Conservation (phyloP, 2,797 vertebrate species). For the Naso thynnoides region DNA sequence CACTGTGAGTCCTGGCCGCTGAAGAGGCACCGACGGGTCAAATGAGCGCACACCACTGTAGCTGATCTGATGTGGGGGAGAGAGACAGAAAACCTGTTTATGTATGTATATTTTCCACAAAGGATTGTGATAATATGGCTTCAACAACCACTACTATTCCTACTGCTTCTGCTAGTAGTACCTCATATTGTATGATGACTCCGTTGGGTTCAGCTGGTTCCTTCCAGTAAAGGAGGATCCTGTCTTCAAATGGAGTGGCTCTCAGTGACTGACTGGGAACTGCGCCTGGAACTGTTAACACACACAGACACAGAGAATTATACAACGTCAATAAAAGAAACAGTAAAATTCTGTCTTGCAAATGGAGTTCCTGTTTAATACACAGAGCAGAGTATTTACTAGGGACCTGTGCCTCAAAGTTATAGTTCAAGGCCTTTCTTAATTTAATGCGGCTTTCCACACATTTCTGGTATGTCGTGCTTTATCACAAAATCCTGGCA, state of each 20-base stretch:
- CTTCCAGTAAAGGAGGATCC: slow-evolving; percentile 97
- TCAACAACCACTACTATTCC: not conserved
- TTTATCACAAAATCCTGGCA: not conserved
- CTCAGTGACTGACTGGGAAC: slow-evolving; percentile 94
- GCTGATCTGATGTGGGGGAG: slow-evolving; percentile 87
- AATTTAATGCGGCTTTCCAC: not conserved
- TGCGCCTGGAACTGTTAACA: slow-evolving; percentile 90
- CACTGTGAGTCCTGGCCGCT: slow-evolving; percentile 90
- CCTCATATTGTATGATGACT: slow-evolving; percentile 93
- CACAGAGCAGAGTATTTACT: slow-evolving; percentile 10
- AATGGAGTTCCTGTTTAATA: slow-evolving; percentile 10
- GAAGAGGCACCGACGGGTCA: slow-evolving; percentile 94
- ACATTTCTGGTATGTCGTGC: not conserved
- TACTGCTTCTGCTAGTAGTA: slow-evolving; percentile 39
- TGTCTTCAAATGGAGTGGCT: slow-evolving; percentile 96
- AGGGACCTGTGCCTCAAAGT: not conserved
- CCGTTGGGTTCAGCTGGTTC: slow-evolving; percentile 97
- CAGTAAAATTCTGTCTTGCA: slow-evolving; percentile 2
- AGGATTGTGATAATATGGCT: not conserved
- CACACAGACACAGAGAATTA: slow-evolving; percentile 44
- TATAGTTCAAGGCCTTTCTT: not conserved
- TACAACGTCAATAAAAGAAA: slow-evolving; percentile 17
- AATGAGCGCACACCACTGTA: slow-evolving; percentile 95
- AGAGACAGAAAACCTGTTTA: not conserved
- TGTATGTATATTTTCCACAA: not conserved